Percentiles rank a stretch among this genome's conserved stretches.
phyloP scores from a whole-genome alignment of 2,113 vertebrate species.

The Himantopus leucocephalus region DNA sequence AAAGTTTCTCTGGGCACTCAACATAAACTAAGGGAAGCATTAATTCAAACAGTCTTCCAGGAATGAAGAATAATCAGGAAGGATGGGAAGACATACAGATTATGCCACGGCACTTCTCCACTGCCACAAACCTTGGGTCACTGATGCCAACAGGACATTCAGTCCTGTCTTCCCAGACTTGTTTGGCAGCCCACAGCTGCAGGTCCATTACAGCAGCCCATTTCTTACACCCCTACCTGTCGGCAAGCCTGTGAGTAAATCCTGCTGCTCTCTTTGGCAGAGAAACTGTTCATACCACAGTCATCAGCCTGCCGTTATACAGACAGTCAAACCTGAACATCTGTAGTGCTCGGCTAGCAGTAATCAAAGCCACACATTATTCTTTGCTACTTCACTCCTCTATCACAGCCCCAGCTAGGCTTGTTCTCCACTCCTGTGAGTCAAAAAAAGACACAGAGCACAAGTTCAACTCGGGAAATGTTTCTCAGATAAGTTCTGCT shows the following conservation, averaged over 20 bases:
- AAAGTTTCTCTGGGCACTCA: not conserved
- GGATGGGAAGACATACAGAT: not conserved
- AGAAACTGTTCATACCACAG: not conserved
- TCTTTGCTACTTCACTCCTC: constrained; percentile 28
- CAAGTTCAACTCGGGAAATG: not conserved
- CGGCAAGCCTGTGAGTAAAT: not conserved
- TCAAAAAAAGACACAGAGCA: constrained; percentile 39
- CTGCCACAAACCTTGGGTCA: not conserved
- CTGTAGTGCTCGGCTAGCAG: not conserved
- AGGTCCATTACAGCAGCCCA: not conserved
- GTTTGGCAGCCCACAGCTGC: not conserved
- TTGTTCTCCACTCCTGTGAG: constrained; percentile 8
- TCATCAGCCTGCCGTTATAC: not conserved
- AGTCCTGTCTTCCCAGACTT: not conserved
- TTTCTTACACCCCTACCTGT: not conserved
- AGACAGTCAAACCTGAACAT: not conserved
- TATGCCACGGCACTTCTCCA: not conserved
- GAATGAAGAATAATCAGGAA: not conserved
- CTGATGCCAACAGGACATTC: not conserved
- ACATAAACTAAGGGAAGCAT: not conserved
- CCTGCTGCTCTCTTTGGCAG: not conserved
- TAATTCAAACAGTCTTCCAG: not conserved
- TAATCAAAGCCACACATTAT: constrained; percentile 19
- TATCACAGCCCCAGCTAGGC: not conserved
- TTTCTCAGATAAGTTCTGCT: constrained; percentile 29